Conservation (phyloP, 2,113 vertebrate genomes). For the Suricata suricatta region DNA sequence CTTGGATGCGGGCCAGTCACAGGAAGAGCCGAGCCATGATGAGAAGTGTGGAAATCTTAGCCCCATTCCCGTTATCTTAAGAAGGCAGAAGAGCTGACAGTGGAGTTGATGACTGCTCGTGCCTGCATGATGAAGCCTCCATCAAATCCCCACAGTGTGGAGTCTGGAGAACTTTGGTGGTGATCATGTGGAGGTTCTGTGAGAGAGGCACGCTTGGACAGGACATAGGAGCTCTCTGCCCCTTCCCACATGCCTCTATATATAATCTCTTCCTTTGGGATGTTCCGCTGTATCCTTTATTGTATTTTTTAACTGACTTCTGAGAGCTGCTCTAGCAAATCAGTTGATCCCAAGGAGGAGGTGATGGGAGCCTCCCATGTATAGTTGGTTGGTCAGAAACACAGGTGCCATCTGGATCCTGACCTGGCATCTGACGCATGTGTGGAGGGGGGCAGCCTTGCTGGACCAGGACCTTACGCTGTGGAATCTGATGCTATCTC, state of each 20-base stretch:
- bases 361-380: not conserved
- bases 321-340: not conserved
- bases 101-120: not conserved
- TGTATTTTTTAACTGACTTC: not conserved
- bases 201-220: not conserved
- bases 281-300: not conserved
- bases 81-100: not conserved
- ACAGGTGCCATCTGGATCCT: not conserved
- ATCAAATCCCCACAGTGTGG: not conserved
- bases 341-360: not conserved
- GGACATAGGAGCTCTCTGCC: not conserved
- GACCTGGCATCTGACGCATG: not conserved
- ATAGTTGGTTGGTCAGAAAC: not conserved
- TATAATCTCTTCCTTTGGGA: not conserved
- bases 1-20: not conserved
- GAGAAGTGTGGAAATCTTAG: not conserved
- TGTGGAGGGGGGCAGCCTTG: not conserved
- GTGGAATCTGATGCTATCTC: not conserved
- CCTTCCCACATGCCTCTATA: not conserved
- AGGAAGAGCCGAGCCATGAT: not conserved
- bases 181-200: not conserved
- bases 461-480: not conserved
- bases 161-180: not conserved
- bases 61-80: not conserved
- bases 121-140: not conserved